phyloP scores from a whole-genome alignment of 2,888 invertebrate genomes.

The Epistrophe eligans region DNA sequence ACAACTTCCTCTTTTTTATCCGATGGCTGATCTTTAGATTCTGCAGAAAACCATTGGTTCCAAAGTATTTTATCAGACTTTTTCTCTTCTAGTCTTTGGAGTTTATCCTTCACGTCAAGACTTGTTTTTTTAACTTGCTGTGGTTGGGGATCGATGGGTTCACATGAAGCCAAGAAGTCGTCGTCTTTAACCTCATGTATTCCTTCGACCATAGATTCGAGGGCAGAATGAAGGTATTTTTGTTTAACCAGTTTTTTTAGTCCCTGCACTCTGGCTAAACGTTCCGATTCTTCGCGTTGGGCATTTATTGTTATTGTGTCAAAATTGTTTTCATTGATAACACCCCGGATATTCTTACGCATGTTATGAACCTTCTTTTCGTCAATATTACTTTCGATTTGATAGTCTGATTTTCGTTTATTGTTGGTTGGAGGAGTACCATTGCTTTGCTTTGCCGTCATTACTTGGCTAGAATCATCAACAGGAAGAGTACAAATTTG shows the following conservation, averaged over 20 bases:
- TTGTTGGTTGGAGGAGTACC: conserved; percentile 8
- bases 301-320: conserved; percentile 96
- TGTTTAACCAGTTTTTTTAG: conserved; percentile 93
- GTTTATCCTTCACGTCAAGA: conserved; percentile 37
- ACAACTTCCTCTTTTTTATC: conserved; percentile 84
- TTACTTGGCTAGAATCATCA: conserved; percentile 14
- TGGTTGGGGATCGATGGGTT: conserved; percentile 61
- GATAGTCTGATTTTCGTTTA: conserved; percentile 63
- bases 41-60: conserved; percentile 50
- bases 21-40: conserved; percentile 51
- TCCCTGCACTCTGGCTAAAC: conserved; percentile 92
- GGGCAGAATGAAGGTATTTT: conserved; percentile 91
- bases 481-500: neutral
- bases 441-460: conserved; percentile 18
- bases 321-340: conserved; percentile 96
- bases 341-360: conserved; percentile 95
- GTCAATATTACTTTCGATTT: conserved; percentile 76
- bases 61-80: conserved; percentile 35
- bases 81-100: conserved; percentile 40
- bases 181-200: conserved; percentile 77
- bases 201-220: conserved; percentile 80
- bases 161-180: conserved; percentile 77
- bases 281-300: conserved; percentile 96
- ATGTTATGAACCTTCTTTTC: conserved; percentile 85
- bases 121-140: conserved; percentile 12